Conservation (phyloP, 2,797 vertebrate genomes). For the Carcharodon carcharias region DNA sequence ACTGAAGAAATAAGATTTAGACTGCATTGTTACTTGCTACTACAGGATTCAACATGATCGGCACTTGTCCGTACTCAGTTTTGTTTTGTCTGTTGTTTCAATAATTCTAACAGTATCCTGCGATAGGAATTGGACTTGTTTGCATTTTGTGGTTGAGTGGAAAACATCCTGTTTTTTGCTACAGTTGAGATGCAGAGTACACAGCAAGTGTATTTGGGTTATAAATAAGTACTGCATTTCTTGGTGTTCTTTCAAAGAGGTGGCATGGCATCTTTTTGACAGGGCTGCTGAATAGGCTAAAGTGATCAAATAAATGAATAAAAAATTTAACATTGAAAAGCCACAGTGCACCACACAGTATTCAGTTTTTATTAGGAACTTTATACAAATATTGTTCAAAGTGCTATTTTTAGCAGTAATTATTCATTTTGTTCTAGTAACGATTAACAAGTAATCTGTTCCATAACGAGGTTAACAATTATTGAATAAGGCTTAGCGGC, state of each 20-base stretch:
- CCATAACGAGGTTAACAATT: neutral
- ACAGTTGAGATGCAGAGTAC: neutral
- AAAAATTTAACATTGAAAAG: neutral
- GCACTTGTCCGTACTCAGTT: slow-evolving; percentile 43
- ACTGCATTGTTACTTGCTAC: slow-evolving; percentile 50
- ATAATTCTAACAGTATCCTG: slow-evolving; percentile 47
- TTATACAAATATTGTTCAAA: neutral
- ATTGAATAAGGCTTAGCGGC: neutral
- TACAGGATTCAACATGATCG: slow-evolving; percentile 46
- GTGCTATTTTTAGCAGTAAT: neutral
- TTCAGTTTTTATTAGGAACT: neutral
- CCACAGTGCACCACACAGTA: neutral
- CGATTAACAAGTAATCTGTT: neutral
- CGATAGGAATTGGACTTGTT: slow-evolving; percentile 41
- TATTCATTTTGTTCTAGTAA: neutral
- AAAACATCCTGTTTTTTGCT: slow-evolving; percentile 42
- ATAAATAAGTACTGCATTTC: neutral
- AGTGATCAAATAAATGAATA: neutral
- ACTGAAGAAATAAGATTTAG: slow-evolving; percentile 38
- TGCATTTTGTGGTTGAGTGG: slow-evolving; percentile 39
- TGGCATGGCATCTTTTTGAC: neutral
- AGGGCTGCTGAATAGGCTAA: neutral
- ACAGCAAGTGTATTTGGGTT: neutral
- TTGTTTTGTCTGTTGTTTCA: slow-evolving; percentile 46
- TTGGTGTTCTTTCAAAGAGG: neutral